Conservation (phyloP, 2,888 invertebrate species). For the Miltochrista miniata region DNA sequence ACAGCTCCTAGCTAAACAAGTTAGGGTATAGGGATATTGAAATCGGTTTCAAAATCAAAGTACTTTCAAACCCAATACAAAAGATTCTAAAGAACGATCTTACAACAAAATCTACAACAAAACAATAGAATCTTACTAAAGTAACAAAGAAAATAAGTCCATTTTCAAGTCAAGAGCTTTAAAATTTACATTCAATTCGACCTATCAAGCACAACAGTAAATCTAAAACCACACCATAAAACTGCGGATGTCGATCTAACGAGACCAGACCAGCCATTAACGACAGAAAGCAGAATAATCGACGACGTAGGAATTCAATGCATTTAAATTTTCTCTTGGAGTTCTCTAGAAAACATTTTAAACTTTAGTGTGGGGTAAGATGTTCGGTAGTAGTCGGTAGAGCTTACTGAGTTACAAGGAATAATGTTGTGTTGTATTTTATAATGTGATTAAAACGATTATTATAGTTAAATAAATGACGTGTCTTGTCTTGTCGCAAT, state of each 20-base stretch:
- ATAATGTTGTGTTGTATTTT: too few species aligned
- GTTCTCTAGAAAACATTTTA: background rate
- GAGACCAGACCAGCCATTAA: slow-evolving; percentile 15
- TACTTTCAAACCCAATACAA: background rate
- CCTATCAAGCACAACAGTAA: slow-evolving; percentile 21
- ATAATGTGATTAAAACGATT: too few species aligned
- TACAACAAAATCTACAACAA: background rate
- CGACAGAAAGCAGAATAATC: slow-evolving; percentile 26
- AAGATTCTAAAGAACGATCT: background rate
- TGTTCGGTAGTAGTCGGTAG: background rate
- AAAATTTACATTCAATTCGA: slow-evolving; percentile 21
- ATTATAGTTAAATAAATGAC: too few species aligned
- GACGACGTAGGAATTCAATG: slow-evolving; percentile 33
- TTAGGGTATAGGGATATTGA: background rate
- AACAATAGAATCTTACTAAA: background rate
- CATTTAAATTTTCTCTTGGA: slow-evolving; percentile 37
- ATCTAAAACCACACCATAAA: slow-evolving; percentile 32
- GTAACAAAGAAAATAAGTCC: slow-evolving; percentile 4
- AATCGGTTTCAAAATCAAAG: too few species aligned
- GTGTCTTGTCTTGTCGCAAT: too few species aligned
- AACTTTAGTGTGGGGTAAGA: background rate
- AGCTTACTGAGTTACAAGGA: background rate
- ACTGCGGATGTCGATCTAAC: slow-evolving; percentile 21
- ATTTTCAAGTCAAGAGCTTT: slow-evolving; percentile 4
- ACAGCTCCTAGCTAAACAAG: too few species aligned